Conservation (phyloP, 2,888 invertebrate genomes). For the Urechis unicinctus region DNA sequence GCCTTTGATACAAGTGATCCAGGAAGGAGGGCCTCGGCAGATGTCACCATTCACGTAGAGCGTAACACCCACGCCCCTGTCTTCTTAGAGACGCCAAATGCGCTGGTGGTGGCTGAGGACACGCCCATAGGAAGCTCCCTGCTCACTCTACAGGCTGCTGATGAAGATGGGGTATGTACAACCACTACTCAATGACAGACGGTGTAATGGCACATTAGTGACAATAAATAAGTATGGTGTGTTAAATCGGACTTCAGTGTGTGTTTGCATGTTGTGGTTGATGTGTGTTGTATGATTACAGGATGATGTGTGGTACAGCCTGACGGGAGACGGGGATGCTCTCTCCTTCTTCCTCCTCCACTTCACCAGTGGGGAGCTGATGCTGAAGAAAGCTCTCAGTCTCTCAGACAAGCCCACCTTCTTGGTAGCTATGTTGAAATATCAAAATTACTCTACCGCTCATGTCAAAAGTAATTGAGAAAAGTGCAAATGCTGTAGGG, state of each 20-base stretch:
- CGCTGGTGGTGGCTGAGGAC: conserved; percentile 22
- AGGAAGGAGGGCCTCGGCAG: conserved; percentile 26
- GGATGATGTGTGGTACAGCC: conserved; percentile 29
- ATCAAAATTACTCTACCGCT: not conserved
- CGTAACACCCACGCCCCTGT: conserved; percentile 33
- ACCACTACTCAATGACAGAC: no score
- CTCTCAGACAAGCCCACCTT: conserved; percentile 23
- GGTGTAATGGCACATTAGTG: not conserved
- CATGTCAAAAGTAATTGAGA: no score
- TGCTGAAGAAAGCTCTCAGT: conserved; percentile 27
- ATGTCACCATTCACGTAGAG: conserved; percentile 33
- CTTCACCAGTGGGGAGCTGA: conserved; percentile 30
- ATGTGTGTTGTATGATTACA: no score
- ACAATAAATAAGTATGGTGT: not conserved
- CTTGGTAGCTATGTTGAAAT: conserved; percentile 25
- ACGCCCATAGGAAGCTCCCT: conserved; percentile 24
- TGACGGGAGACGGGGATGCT: conserved; percentile 28
- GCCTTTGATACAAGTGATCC: conserved; percentile 32
- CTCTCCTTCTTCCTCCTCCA: conserved; percentile 33
- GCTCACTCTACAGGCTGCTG: conserved; percentile 31
- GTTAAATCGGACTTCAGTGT: not conserved
- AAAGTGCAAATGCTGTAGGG: no score
- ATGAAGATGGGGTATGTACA: conserved; percentile 30
- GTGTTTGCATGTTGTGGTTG: no score
- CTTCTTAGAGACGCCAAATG: conserved; percentile 24